Base-by-base conservation (phyloP, 2,888 invertebrate genomes). In the Drosophila barbarae region DNA sequence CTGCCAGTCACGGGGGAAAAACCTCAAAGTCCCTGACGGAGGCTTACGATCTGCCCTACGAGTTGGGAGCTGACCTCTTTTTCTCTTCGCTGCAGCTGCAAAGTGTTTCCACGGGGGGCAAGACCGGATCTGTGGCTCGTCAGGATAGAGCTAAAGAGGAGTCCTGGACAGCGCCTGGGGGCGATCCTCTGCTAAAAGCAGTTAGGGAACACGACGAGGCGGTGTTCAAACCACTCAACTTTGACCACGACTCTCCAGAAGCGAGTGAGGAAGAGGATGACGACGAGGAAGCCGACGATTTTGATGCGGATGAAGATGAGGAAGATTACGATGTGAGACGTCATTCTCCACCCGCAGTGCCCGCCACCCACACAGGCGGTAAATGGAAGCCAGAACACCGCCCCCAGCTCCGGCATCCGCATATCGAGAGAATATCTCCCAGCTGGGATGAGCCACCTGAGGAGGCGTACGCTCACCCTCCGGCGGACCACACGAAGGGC, bases 41-140 rank as follows among this genome's bases (percentile, higher is more conserved):
- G 46, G 72, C 85, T 3, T 91, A 91, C 54, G 90, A 91, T 51
- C 86, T 90, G 9, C 90, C 91, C 3, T 93, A 93, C 75, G 92
- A 91, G 50, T 90, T 95, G 5, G 95, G 94, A 69, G 95, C 96
- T 0, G 95, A 95, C 86, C 94, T 96, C 6, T 97, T 97, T 88
- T 97, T 97, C 82, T 95, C 94, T 36, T 95, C 95, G 0, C 89
- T 97, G 35, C 94, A 95, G 84, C 87, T 95, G 13, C 94, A 94
- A 80, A 95, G 95, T 82, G 87, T 89, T 0, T 85, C 92, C 0
- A 90, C 91, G 1, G 90, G 91, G 52, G 89, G 91, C 1, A 91
- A 91, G 15, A 90, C 84, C 1, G 61, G 41, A 7, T 38, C 70
- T 5, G 56, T 61, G 7, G 49, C 60, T 0, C 70, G 76, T 0